These are phyloP conservation scores for Cherax quadricarinatus DNA, from an alignment of 1,140 invertebrate species.

Conservation along the genomic window DNA sequence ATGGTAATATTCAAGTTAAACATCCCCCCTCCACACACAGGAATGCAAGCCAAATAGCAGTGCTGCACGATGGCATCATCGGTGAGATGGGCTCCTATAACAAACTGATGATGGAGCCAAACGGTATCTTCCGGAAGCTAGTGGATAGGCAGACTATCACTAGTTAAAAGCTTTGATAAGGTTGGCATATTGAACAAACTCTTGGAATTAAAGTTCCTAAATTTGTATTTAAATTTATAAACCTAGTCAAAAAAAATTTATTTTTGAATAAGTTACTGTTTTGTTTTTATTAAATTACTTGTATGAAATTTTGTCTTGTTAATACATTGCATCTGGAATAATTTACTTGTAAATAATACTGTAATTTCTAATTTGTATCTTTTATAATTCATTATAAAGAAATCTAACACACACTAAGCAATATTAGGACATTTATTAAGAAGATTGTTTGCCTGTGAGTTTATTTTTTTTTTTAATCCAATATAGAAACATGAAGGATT, in stretches of 20 bases:
- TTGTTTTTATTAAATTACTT: too few relatives aligned
- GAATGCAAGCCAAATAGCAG: slow-evolving; percentile 88
- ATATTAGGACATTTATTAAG: too few relatives aligned
- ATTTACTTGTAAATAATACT: neutral
- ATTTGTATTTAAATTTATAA: too few relatives aligned
- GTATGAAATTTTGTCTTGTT: too few relatives aligned
- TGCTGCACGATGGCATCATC: slow-evolving; percentile 82
- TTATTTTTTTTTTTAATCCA: too few relatives aligned
- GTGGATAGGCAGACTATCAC: slow-evolving; percentile 78
- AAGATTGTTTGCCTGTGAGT: too few relatives aligned
- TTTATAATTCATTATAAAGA: neutral
- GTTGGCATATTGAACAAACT: neutral
- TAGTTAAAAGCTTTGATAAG: neutral
- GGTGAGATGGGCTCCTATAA: slow-evolving; percentile 88
- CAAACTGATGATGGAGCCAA: slow-evolving; percentile 82
- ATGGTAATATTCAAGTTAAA: too few relatives aligned
- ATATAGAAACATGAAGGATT: too few relatives aligned
- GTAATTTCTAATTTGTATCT: neutral
- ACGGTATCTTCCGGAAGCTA: slow-evolving; percentile 77
- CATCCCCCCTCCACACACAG: slow-evolving; percentile 71
- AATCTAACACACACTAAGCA: too few relatives aligned
- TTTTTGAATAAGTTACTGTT: too few relatives aligned
- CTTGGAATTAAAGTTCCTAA: too few relatives aligned
- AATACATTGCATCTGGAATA: neutral
- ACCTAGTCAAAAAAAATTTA: too few relatives aligned